These are phyloP conservation scores for Campoplex capitator DNA, from an alignment of 2,888 invertebrate species.

Conservation along the genomic window DNA sequence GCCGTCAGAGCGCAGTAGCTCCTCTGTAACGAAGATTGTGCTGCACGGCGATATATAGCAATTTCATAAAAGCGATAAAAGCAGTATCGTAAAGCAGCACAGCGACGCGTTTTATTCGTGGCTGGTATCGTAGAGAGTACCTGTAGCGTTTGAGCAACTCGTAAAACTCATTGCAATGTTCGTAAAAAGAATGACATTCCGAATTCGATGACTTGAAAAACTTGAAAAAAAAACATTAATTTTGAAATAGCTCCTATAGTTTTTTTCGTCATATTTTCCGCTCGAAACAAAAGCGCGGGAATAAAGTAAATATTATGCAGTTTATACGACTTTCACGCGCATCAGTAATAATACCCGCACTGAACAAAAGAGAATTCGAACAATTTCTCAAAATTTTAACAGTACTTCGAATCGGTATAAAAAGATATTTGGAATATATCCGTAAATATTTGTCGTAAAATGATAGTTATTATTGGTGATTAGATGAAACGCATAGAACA, in stretches of 20 bases:
- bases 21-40: background rate
- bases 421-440: background rate
- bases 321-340: background rate
- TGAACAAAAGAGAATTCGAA: background rate
- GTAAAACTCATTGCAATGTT: background rate
- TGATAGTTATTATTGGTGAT: background rate
- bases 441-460: background rate
- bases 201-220: background rate
- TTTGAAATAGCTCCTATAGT: background rate
- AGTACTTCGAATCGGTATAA: background rate
- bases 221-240: background rate
- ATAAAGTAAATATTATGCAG: background rate
- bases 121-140: background rate
- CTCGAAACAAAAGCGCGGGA: background rate
- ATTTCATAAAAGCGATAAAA: background rate
- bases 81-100: background rate
- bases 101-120: background rate
- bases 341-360: background rate
- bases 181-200: background rate
- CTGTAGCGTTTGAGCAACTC: background rate
- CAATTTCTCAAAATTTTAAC: background rate
- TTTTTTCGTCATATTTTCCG: background rate
- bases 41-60: background rate
- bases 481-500: background rate
- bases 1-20: constrained; percentile 1